Conservation (phyloP, 2,888 invertebrate genomes). For the Nebria salina region DNA sequence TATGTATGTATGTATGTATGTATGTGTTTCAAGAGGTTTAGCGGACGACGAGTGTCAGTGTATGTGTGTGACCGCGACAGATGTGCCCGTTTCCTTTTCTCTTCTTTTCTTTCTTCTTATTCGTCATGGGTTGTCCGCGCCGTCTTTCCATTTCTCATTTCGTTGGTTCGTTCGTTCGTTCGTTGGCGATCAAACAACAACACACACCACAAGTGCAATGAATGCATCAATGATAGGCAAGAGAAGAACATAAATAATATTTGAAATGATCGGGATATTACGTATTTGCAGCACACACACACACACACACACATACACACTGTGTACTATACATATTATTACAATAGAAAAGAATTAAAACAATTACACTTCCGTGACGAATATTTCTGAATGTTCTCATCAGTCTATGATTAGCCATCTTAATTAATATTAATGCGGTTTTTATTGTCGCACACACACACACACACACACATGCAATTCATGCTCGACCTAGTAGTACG, state of each 20-base stretch:
- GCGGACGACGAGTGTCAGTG: neutral
- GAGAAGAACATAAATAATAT: no score
- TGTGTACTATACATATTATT: no score
- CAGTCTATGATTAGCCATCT: constrained; percentile 42
- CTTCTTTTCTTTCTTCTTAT: constrained; percentile 2
- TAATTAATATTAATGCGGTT: constrained; percentile 45
- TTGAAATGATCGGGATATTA: no score
- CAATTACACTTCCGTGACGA: constrained; percentile 30
- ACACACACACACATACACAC: no score
- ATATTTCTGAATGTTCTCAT: constrained; percentile 26
- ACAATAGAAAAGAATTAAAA: neutral
- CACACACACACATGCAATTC: neutral
- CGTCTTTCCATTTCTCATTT: constrained; percentile 4
- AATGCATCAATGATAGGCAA: no score
- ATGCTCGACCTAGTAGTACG: neutral
- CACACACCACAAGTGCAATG: no score
- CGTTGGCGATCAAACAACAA: neutral
- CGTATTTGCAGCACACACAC: no score
- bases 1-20: constrained; percentile 2
- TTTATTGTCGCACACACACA: constrained; percentile 34
- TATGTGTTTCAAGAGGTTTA: neutral
- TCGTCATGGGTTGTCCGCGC: neutral
- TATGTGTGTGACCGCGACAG: constrained; percentile 19
- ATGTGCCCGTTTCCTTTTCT: constrained; percentile 18
- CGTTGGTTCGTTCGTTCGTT: constrained; percentile 15